These are phyloP conservation scores for Loriculus beryllinus DNA, from an alignment of 2,797 vertebrate genomes.

Conservation along the genomic window DNA sequence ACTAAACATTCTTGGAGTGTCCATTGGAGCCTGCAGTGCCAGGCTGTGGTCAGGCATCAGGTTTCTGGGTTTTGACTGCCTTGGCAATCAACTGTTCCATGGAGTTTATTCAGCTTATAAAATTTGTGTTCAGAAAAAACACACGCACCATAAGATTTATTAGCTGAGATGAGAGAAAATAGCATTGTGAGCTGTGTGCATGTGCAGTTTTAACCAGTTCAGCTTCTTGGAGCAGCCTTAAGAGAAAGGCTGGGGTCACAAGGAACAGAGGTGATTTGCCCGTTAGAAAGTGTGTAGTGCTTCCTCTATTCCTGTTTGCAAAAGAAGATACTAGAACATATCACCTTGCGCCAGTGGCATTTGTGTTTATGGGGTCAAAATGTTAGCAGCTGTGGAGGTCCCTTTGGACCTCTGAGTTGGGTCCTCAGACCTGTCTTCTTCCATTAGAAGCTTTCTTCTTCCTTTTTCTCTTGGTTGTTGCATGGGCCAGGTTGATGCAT, in stretches of 20 bases:
- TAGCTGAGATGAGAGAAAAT: slow-evolving; percentile 8
- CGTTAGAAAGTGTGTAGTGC: not conserved
- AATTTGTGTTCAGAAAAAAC: slow-evolving; percentile 21
- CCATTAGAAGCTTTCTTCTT: not conserved
- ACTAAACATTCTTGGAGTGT: not conserved
- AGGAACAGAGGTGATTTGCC: not conserved
- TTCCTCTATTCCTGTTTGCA: not conserved
- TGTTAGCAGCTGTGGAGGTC: not conserved
- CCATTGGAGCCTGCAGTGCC: not conserved
- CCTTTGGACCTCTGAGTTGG: not conserved
- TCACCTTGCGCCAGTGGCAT: not conserved
- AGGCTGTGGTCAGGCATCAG: not conserved
- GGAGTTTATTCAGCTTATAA: slow-evolving; percentile 44
- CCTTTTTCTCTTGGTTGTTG: not conserved
- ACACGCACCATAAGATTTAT: not conserved
- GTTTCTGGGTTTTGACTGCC: slow-evolving; percentile 14
- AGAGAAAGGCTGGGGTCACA: not conserved
- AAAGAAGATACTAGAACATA: not conserved
- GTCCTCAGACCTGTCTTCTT: not conserved
- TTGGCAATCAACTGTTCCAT: not conserved
- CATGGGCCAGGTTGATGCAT: not conserved
- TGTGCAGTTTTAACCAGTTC: not conserved
- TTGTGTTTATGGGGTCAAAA: not conserved
- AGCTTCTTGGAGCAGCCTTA: not conserved
- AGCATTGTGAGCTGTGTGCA: not conserved